phyloP scores from a whole-genome alignment of 2,888 invertebrate genomes.

The Drosophila austrosaltans region DNA sequence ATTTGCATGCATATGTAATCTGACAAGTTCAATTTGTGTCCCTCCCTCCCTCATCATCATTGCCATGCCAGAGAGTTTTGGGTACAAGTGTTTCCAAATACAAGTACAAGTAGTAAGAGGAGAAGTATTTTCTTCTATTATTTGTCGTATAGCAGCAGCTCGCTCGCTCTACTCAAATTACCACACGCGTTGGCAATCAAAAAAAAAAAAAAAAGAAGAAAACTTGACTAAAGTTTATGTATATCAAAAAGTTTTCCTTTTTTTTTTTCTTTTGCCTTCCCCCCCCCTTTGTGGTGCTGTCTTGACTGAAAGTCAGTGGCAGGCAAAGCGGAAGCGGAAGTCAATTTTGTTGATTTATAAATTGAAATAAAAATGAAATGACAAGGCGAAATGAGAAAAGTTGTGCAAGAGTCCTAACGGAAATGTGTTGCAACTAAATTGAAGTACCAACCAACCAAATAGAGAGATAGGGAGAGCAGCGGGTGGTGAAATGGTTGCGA shows the following conservation, averaged over 20 bases:
- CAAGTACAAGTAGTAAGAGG: neutral
- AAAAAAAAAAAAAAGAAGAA: neutral
- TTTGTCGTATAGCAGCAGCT: neutral
- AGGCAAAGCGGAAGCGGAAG: slow-evolving; percentile 68
- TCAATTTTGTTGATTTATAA: slow-evolving; percentile 56
- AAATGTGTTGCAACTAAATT: slow-evolving; percentile 71
- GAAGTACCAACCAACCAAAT: slow-evolving; percentile 33
- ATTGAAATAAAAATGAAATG: slow-evolving; percentile 67
- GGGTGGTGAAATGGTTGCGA: slow-evolving; percentile 2
- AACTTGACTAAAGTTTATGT: slow-evolving; percentile 21
- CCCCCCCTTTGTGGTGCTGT: neutral
- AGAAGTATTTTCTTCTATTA: slow-evolving; percentile 6
- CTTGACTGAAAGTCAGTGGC: slow-evolving; percentile 44
- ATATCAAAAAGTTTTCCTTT: slow-evolving; percentile 38
- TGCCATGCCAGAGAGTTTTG: neutral
- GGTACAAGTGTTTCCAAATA: neutral
- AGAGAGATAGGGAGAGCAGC: slow-evolving; percentile 28
- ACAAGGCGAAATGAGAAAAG: slow-evolving; percentile 67
- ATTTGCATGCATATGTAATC: slow-evolving; percentile 4
- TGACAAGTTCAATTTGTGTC: slow-evolving; percentile 8
- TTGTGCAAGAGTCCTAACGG: slow-evolving; percentile 53
- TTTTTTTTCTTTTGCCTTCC: slow-evolving; percentile 46
- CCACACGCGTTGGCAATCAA: slow-evolving; percentile 24
- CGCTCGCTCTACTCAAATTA: slow-evolving; percentile 17
- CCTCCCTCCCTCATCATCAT: neutral